Conservation (phyloP, 2,113 vertebrate genomes). For the Mormoops blainvillei region DNA sequence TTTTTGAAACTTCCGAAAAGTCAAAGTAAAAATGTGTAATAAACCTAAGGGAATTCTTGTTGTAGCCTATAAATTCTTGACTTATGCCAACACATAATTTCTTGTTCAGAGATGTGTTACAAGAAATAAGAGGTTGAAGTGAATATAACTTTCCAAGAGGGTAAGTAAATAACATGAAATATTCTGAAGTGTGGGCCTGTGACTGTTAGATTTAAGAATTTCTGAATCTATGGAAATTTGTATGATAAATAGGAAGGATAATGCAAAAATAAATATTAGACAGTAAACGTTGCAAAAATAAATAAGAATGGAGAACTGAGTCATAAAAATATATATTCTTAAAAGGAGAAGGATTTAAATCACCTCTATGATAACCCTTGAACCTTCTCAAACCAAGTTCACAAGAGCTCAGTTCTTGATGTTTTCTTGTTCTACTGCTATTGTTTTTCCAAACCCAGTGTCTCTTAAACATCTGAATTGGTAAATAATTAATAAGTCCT, state of each 20-base stretch:
- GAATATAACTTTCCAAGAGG: neutral
- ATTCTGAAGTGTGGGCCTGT: neutral
- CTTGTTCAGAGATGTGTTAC: neutral
- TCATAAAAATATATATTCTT: neutral
- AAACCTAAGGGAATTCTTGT: neutral
- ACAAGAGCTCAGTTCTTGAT: neutral
- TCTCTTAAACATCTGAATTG: neutral
- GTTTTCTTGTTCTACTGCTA: neutral
- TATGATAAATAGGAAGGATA: neutral
- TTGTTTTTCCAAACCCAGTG: neutral
- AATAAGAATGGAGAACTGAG: neutral
- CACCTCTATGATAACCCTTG: neutral
- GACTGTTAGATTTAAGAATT: neutral
- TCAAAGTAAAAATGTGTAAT: neutral
- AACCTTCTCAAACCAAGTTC: neutral
- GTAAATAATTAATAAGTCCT: neutral
- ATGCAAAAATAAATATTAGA: neutral
- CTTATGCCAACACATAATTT: neutral
- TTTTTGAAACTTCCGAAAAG: neutral
- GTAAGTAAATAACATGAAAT: neutral
- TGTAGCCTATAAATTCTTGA: neutral
- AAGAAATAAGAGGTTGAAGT: neutral
- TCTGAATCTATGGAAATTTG: neutral
- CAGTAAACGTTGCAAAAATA: neutral
- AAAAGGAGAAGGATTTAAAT: neutral